Percentiles rank a stretch among this genome's conserved stretches.
Conservation (phyloP, 2,888 invertebrate genomes). For the Melolontha melolontha region DNA sequence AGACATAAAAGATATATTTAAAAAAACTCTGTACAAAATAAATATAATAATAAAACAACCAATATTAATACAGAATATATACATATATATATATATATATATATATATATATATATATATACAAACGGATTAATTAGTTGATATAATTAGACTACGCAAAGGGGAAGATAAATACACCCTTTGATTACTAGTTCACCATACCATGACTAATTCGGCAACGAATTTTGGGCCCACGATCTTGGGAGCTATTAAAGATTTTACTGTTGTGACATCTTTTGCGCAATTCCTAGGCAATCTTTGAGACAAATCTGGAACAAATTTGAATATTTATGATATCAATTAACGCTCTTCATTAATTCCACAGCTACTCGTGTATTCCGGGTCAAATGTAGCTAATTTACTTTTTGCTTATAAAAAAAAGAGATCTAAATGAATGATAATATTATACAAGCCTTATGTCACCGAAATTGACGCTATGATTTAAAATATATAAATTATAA, state of each 20-base stretch:
- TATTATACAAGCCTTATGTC: no score
- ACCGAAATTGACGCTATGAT: no score
- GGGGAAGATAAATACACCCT: constrained; percentile 36
- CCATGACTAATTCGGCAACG: constrained; percentile 32
- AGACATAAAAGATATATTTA: no score
- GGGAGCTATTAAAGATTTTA: constrained; percentile 34
- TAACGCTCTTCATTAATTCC: constrained; percentile 1
- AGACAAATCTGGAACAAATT: constrained; percentile 23
- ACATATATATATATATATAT: no score
- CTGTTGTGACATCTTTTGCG: constrained; percentile 7
- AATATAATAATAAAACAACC: no score
- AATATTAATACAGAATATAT: no score
- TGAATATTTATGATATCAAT: constrained; percentile 27
- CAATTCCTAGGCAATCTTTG: constrained; percentile 10
- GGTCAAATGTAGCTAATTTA: not conserved
- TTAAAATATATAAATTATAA: no score
- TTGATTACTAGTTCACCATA: constrained; percentile 35
- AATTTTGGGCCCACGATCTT: constrained; percentile 1
- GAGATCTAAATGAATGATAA: no score
- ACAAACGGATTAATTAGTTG: constrained; percentile 39
- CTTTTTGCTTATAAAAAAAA: not conserved
- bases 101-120: no score
- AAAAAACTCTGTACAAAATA: no score
- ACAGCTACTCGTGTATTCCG: not conserved
- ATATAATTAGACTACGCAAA: constrained; percentile 28